Percentiles rank a stretch among this genome's conserved stretches.
Conservation (phyloP, 2,888 invertebrate genomes). For the Chamaedrilus cognettii region DNA sequence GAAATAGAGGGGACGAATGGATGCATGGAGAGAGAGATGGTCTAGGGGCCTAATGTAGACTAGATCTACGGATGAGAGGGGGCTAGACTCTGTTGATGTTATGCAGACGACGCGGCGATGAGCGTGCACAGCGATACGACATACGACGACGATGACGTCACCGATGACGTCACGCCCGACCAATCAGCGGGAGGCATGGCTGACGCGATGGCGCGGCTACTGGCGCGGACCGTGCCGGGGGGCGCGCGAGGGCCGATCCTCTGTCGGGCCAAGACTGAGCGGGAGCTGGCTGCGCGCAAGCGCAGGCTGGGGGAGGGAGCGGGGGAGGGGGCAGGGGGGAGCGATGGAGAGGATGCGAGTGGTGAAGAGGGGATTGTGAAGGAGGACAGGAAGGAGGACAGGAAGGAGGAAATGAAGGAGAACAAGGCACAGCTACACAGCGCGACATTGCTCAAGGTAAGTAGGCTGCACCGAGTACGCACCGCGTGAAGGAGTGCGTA, state of each 20-base stretch:
- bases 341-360: background rate
- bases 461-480: background rate
- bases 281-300: conserved; percentile 11
- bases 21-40: too few species aligned
- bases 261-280: conserved; percentile 71
- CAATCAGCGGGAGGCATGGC: conserved; percentile 9
- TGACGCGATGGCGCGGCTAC: conserved; percentile 7
- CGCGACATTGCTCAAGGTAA: background rate
- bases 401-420: background rate
- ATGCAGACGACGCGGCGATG: too few species aligned
- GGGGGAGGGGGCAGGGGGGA: background rate
- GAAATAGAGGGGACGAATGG: too few species aligned
- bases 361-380: background rate
- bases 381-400: background rate
- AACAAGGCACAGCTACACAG: background rate
- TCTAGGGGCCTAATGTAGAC: too few species aligned
- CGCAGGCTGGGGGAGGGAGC: background rate
- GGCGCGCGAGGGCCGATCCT: conserved; percentile 63
- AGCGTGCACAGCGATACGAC: background rate
- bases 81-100: too few species aligned
- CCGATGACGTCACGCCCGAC: background rate
- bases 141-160: background rate
- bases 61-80: too few species aligned
- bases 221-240: background rate
- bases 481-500: too few species aligned